Conservation (phyloP, 2,797 vertebrate genomes). For the Pipistrellus nathusii region DNA sequence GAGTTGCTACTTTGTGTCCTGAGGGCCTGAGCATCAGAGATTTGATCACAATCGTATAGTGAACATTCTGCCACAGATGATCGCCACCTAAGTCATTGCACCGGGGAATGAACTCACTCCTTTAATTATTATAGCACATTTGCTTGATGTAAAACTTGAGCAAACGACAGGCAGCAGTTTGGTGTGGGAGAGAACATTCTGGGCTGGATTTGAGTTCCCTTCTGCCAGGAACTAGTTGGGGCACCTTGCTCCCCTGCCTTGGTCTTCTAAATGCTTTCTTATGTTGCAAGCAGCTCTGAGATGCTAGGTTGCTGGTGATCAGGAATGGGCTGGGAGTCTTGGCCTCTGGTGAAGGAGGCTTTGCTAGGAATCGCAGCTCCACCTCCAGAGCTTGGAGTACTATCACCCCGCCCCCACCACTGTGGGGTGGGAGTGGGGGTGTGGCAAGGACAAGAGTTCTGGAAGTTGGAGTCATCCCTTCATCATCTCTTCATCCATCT, state of each 20-base stretch:
- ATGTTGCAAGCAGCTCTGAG: neutral
- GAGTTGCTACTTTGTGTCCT: conserved; percentile 29
- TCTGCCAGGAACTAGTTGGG: neutral
- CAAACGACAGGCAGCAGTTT: neutral
- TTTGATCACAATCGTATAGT: conserved; percentile 23
- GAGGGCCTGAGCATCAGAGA: neutral
- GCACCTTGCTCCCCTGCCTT: rapidly evolving
- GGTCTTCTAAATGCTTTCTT: neutral
- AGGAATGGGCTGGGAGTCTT: neutral
- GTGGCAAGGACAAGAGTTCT: neutral
- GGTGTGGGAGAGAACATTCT: neutral
- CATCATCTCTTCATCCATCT: too few relatives aligned
- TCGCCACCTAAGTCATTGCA: neutral
- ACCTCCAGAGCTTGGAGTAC: too few relatives aligned
- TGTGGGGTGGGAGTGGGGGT: neutral
- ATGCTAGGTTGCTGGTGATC: too few relatives aligned
- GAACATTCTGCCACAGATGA: neutral
- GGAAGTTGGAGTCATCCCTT: neutral
- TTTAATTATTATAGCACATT: neutral
- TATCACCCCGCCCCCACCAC: neutral
- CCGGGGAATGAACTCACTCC: neutral
- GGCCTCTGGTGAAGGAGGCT: neutral
- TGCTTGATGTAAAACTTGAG: neutral
- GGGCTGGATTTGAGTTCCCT: neutral
- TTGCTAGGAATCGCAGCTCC: neutral